Conservation (phyloP, 2,888 invertebrate species). For the Pyrochroa serraticornis region DNA sequence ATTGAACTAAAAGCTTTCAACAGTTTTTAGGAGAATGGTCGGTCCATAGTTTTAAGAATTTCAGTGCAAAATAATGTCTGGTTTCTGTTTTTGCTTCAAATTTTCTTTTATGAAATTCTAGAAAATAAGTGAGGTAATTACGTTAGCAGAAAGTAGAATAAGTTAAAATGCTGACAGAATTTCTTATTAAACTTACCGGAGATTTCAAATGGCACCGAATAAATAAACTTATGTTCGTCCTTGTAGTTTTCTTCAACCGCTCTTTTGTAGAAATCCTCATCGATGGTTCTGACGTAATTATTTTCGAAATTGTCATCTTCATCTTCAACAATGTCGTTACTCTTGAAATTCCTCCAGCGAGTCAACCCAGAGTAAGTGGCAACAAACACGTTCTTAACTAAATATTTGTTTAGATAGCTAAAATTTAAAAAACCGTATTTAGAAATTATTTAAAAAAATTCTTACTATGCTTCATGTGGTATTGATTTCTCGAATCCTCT, state of each 20-base stretch:
- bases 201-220: conserved; percentile 74
- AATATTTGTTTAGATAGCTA: conserved; percentile 38
- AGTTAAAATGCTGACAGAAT: no score
- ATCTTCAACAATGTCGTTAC: conserved; percentile 38
- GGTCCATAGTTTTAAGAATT: no score
- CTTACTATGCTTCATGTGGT: conserved; percentile 33
- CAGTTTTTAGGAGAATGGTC: no score
- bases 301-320: conserved; percentile 73
- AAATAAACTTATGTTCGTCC: conserved; percentile 79
- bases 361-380: conserved; percentile 89
- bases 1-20: no score
- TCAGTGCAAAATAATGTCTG: no score
- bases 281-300: conserved; percentile 88
- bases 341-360: conserved; percentile 69
- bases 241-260: conserved; percentile 83
- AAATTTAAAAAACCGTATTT: conserved; percentile 6
- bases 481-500: conserved; percentile 47
- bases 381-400: conserved; percentile 68
- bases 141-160: no score
- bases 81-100: no score
- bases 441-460: background rate
- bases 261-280: conserved; percentile 74
- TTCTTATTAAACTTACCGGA: conserved; percentile 43
- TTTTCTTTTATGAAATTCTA: no score
- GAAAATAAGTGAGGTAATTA: no score